phyloP scores from a whole-genome alignment of 2,797 vertebrate genomes.

The Octomys mimax region DNA sequence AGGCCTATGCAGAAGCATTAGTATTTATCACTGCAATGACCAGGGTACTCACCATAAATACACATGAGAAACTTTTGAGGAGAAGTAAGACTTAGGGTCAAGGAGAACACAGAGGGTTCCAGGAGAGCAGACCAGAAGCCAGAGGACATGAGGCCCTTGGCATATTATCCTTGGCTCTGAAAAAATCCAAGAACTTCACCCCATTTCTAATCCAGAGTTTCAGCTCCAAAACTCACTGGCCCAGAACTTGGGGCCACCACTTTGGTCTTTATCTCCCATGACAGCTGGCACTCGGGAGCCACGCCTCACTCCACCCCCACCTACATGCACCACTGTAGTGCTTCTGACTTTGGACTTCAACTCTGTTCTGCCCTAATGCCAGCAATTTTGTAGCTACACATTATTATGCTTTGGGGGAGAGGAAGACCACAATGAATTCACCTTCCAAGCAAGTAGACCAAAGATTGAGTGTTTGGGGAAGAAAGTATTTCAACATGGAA shows the following conservation, averaged over 20 bases:
- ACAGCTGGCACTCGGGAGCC: not conserved
- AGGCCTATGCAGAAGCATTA: not conserved
- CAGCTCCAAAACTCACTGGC: not conserved
- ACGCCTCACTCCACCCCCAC: not conserved
- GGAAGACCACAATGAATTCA: not conserved
- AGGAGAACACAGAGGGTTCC: slow-evolving; percentile 18
- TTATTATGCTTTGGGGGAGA: rapidly evolving
- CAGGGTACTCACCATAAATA: not conserved
- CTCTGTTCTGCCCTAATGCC: not conserved
- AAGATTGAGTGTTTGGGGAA: not conserved
- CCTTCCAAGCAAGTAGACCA: not conserved
- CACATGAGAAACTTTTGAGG: not conserved
- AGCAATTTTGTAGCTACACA: not conserved
- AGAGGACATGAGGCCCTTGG: not conserved
- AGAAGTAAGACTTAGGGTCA: not conserved
- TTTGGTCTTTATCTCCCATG: slow-evolving; percentile 58
- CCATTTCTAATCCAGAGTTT: not conserved
- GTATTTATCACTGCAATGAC: not conserved
- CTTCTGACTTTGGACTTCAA: not conserved
- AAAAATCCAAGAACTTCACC: not conserved
- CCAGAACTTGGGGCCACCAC: not conserved
- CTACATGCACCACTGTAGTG: not conserved
- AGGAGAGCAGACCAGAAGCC: not conserved
- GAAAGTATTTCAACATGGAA: not conserved
- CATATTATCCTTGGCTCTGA: not conserved